Base-by-base conservation (phyloP, 1,140 invertebrate species). In the Holotrichia oblita region DNA sequence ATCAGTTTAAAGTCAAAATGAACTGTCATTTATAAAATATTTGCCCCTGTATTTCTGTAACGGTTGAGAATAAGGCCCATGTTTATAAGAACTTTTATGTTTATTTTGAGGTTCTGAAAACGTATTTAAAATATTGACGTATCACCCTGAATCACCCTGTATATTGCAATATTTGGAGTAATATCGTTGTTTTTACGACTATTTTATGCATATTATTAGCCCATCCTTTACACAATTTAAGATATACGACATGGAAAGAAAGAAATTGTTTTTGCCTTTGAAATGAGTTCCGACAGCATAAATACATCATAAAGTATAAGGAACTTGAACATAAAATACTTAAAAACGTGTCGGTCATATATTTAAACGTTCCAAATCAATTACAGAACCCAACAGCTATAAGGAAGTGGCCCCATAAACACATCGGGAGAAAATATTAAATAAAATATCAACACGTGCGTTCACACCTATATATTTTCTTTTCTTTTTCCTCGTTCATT, bases 321-420 rank as follows among this genome's bases (percentile, higher is more conserved):
- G 61, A 64, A 64, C 61, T 20, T 64, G 22, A 64, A 64, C 17
- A 64, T 64, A 64, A 64, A 6, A 22, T 24, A 64, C 17, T 64
- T 64, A 64, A 64, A 64, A 64, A 64, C 17, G 61, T 64, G 61
- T 64, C 61, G 24, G 17, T 12, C 20, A 27, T 64, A 64, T 64
- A 64, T 64, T 64, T 64, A 6, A 64, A 64, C 61, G 20, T 22
- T 64, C 61, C 61, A 20, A 64, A 64, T 64, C 61, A 64, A 64
- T 64, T 24, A 64, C 61, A 48, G 61, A 20, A 20, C 61, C 17
- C 6, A 64, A 64, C 61, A 64, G 61, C 22, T 64, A 64, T 64
- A 64, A 64, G 61, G 61, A 64, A 64, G 61, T 64, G 61, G 61
- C 61, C n/a, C 61, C 61, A 64, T 64, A 64, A 64, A 64, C 61